These are phyloP conservation scores for Drosophila erecta DNA, from an alignment of 1,140 invertebrate species.

Conservation along the genomic window DNA sequence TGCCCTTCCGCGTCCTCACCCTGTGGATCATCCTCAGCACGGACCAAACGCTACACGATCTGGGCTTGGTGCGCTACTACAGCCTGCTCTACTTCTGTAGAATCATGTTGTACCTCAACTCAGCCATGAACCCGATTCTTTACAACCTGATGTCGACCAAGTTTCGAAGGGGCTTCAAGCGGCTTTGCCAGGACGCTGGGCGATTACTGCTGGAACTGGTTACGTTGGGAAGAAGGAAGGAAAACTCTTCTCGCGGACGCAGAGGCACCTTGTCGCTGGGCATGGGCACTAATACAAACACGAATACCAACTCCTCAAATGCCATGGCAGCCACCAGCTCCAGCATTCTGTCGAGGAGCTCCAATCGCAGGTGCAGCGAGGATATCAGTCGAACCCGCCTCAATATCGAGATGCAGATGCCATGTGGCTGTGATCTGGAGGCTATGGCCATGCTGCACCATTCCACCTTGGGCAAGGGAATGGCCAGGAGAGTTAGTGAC, in stretches of 20 bases:
- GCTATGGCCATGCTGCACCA: slow-evolving; percentile 76
- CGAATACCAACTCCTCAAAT: slow-evolving; percentile 70
- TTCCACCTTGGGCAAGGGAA: slow-evolving; percentile 28
- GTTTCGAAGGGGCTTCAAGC: slow-evolving; percentile 93
- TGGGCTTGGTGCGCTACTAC: slow-evolving; percentile 93
- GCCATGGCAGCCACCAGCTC: slow-evolving; percentile 67
- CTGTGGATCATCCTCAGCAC: slow-evolving; percentile 93
- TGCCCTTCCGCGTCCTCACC: slow-evolving; percentile 94
- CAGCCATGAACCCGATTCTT: slow-evolving; percentile 95
- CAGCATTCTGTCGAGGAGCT: slow-evolving; percentile 74
- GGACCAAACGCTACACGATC: slow-evolving; percentile 86
- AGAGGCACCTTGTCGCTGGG: slow-evolving; percentile 63
- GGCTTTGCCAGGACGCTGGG: slow-evolving; percentile 85
- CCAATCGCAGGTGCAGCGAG: slow-evolving; percentile 75
- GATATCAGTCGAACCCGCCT: slow-evolving; percentile 68
- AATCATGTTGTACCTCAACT: slow-evolving; percentile 95
- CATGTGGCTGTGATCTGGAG: slow-evolving; percentile 69
- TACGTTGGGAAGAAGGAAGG: slow-evolving; percentile 47
- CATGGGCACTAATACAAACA: slow-evolving; percentile 57
- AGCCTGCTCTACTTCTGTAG: slow-evolving; percentile 94
- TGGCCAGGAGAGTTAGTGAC: slow-evolving; percentile 52
- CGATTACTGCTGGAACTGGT: slow-evolving; percentile 62
- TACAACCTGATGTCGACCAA: slow-evolving; percentile 97
- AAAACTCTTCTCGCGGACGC: slow-evolving; percentile 38
- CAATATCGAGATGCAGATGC: slow-evolving; percentile 77